Evolutionary conservation across 1,140 invertebrate species (phyloP).

Genomic region (Asbolus verrucosus): DNA sequence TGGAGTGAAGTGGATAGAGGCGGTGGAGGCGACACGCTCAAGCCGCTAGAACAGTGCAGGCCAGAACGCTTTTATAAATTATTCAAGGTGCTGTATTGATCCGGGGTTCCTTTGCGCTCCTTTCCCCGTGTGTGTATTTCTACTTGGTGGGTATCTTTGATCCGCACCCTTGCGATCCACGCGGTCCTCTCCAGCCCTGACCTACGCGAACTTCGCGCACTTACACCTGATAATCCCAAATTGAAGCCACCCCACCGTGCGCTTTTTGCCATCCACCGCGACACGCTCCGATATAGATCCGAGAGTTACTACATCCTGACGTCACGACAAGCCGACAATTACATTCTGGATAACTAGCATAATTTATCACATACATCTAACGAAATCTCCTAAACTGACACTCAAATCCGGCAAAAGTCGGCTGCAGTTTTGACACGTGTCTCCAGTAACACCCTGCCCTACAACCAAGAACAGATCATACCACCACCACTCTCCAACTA

Average conservation of each 20-base stretch:
- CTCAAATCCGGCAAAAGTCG: too few relatives aligned
- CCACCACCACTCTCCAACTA: too few relatives aligned
- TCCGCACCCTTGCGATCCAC: constrained; percentile 13
- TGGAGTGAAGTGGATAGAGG: constrained; percentile 46
- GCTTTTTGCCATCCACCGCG: constrained; percentile 2
- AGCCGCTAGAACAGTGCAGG: constrained; percentile 57
- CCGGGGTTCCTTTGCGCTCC: constrained; percentile 57
- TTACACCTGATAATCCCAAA: constrained; percentile 24
- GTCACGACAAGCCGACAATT: neutral
- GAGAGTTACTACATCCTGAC: neutral
- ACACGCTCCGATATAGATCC: neutral
- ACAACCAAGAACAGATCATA: too few relatives aligned
- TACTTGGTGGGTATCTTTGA: constrained; percentile 33
- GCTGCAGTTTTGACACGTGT: too few relatives aligned
- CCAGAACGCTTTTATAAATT: constrained; percentile 62
- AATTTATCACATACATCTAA: too few relatives aligned
- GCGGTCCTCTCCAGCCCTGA: constrained; percentile 8
- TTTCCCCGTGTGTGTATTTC: constrained; percentile 51
- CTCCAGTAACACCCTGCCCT: too few relatives aligned
- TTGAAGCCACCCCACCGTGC: neutral
- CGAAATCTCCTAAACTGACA: too few relatives aligned
- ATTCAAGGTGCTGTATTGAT: constrained; percentile 63
- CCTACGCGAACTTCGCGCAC: constrained; percentile 35
- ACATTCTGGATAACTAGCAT: neutral
- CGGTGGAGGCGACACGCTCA: constrained; percentile 53